Percentiles rank a stretch among this genome's conserved stretches.
phyloP scores from a whole-genome alignment of 2,797 vertebrate species.

The Tragopan temminckii region DNA sequence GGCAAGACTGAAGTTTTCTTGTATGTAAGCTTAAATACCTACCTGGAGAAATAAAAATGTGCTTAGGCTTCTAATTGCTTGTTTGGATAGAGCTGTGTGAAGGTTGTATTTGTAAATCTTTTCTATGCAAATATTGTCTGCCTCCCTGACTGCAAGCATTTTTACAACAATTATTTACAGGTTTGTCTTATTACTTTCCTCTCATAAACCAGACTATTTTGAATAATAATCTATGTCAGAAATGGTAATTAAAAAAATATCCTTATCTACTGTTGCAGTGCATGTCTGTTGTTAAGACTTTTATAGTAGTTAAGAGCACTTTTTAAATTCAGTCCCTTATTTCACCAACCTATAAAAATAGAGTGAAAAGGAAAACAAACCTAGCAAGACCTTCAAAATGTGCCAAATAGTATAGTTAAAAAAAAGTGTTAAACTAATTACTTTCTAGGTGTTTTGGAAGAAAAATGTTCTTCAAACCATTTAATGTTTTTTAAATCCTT shows the following conservation, averaged over 20 bases:
- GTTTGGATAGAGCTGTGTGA: conserved; percentile 59
- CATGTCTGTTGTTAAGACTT: conserved; percentile 65
- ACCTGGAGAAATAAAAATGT: conserved; percentile 61
- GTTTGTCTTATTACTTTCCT: conserved; percentile 75
- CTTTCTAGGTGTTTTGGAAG: conserved; percentile 39
- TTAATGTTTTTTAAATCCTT: conserved; percentile 43
- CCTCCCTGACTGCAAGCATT: conserved; percentile 70
- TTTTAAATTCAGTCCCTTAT: conserved; percentile 66
- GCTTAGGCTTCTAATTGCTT: conserved; percentile 76
- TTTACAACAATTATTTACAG: conserved; percentile 81
- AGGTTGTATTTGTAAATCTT: conserved; percentile 66
- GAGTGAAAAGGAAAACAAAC: conserved; percentile 63
- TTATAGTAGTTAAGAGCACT: conserved; percentile 67
- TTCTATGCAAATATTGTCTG: conserved; percentile 66
- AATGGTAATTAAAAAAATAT: conserved; percentile 80
- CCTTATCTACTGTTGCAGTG: conserved; percentile 75
- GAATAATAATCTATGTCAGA: conserved; percentile 79
- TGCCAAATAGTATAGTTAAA: not conserved
- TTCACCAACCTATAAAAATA: conserved; percentile 67
- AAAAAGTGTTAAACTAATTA: conserved; percentile 63
- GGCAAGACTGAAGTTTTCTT: conserved; percentile 53
- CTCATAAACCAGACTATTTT: conserved; percentile 71
- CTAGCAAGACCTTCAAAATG: conserved; percentile 24
- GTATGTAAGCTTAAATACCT: conserved; percentile 57
- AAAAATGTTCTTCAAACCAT: conserved; percentile 42